Percentiles rank a stretch among this genome's conserved stretches.
These are phyloP conservation scores for Camponotus pennsylvanicus DNA, from an alignment of 1,140 invertebrate genomes.

Conservation along the genomic window DNA sequence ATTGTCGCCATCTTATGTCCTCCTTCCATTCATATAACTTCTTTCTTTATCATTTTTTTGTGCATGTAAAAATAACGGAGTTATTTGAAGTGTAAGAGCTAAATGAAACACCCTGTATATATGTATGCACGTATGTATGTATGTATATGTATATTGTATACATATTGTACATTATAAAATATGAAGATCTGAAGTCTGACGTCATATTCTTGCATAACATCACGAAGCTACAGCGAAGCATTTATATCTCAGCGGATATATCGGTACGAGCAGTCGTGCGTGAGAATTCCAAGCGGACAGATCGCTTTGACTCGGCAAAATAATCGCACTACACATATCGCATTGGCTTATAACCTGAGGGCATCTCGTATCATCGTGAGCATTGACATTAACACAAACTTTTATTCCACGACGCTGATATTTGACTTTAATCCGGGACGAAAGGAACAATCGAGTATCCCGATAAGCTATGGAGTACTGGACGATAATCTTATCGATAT, in stretches of 20 bases:
- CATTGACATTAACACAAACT: slow-evolving; percentile 45
- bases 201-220: background rate
- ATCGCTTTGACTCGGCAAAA: slow-evolving; percentile 23
- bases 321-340: slow-evolving; percentile 43
- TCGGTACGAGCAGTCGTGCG: slow-evolving; percentile 11
- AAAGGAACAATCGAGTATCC: slow-evolving; percentile 21
- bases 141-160: background rate
- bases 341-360: slow-evolving; percentile 28
- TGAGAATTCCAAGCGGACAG: slow-evolving; percentile 2
- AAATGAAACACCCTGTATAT: too few relatives aligned
- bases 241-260: background rate
- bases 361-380: background rate
- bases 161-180: background rate
- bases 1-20: too few relatives aligned
- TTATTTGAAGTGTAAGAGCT: too few relatives aligned
- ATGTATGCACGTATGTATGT: background rate
- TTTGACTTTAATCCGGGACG: slow-evolving; percentile 18
- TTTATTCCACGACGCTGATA: background rate
- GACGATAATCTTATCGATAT: slow-evolving; percentile 35
- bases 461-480: slow-evolving; percentile 48
- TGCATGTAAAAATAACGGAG: too few relatives aligned
- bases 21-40: too few relatives aligned
- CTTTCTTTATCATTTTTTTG: too few relatives aligned
- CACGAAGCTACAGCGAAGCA: background rate
- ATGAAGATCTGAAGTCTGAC: background rate